Evolutionary conservation across 2,888 invertebrate species (phyloP), one percentile per base, ranked within the genome.

Genomic region (Smittia aterrima): DNA sequence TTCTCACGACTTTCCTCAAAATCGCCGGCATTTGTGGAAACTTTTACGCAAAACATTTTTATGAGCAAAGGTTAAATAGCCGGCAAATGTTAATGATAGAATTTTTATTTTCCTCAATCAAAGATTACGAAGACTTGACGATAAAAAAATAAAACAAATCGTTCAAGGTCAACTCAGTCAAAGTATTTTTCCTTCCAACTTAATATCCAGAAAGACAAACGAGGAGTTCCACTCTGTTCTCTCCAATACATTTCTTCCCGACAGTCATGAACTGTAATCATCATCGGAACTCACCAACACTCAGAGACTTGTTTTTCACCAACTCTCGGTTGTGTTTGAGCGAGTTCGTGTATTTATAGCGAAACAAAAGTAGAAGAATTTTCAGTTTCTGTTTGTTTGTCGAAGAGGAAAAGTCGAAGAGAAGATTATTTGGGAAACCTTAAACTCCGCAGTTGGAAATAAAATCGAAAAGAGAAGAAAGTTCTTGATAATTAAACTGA

Each of bases 371-470:
- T 32, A 32, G 54, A 72, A 72, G 54, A 20, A 58, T 72, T 58
- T 71, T 71, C 58, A 71, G 71, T 71, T 71, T 71, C 71, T 71
- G 40, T 71, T 72, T 62, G 72, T 72, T 62, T 62, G 22, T 62
- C 64, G 25, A n/a, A 24, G 62, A 40, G 22, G 47, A 72, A 64
- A 64, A 58, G 22, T 58, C 58, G 64, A 22, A n/a, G 54, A 20
- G 66, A 32, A 66, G 24, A 71, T n/a, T 18, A 58, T 20, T 58
- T 58, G 6, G 58, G 22, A 58, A 13, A 38, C 9, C 9, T 38
- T 38, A 4, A 38, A 38, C 38, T 7, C 38, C 9, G 38, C 38
- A 4, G 9, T 38, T 13, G 4, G 9, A 58, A 58, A 58, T n/a
- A 66, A n/a, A 66, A 25, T 22, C n/a, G 41, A 68, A 68, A 41